These are phyloP conservation scores for Nesidiocoris tenuis DNA, from an alignment of 2,888 invertebrate species.

Conservation along the genomic window DNA sequence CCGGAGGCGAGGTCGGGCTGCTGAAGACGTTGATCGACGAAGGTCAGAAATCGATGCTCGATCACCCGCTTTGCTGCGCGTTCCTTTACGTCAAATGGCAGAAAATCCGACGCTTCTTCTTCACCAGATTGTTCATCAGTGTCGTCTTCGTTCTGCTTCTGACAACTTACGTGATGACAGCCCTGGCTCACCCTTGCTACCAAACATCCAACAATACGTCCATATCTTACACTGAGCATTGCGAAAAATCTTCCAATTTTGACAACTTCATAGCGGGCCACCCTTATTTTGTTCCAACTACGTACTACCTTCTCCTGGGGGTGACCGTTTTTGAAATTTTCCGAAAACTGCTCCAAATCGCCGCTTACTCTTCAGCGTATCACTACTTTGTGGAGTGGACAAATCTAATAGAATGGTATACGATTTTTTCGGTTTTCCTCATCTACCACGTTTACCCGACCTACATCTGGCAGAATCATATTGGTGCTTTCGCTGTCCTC, in stretches of 20 bases:
- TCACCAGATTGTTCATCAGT: slow-evolving; percentile 74
- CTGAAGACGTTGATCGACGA: slow-evolving; percentile 84
- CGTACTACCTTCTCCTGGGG: slow-evolving; percentile 68
- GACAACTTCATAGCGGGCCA: slow-evolving; percentile 73
- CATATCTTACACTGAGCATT: slow-evolving; percentile 55
- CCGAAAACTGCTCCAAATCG: slow-evolving; percentile 76
- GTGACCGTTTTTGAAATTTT: slow-evolving; percentile 78
- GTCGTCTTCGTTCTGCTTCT: slow-evolving; percentile 76
- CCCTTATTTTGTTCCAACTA: slow-evolving; percentile 68
- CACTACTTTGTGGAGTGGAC: slow-evolving; percentile 81
- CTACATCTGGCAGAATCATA: slow-evolving; percentile 82
- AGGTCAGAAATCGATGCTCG: slow-evolving; percentile 81
- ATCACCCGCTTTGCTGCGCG: slow-evolving; percentile 84
- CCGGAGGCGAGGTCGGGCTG: slow-evolving; percentile 81
- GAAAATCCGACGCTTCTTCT: slow-evolving; percentile 83
- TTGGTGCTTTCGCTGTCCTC: slow-evolving; percentile 81
- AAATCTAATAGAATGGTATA: slow-evolving; percentile 85
- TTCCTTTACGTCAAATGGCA: slow-evolving; percentile 88
- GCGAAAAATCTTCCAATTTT: slow-evolving; percentile 75
- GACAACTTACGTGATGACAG: slow-evolving; percentile 78
- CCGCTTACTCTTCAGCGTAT: slow-evolving; percentile 76
- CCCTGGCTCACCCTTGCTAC: slow-evolving; percentile 80
- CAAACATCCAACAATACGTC: slow-evolving; percentile 65
- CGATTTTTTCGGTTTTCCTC: slow-evolving; percentile 78
- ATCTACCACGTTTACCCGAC: slow-evolving; percentile 79